These are phyloP conservation scores for Clivina fossor DNA, from an alignment of 2,888 invertebrate species.

Conservation along the genomic window DNA sequence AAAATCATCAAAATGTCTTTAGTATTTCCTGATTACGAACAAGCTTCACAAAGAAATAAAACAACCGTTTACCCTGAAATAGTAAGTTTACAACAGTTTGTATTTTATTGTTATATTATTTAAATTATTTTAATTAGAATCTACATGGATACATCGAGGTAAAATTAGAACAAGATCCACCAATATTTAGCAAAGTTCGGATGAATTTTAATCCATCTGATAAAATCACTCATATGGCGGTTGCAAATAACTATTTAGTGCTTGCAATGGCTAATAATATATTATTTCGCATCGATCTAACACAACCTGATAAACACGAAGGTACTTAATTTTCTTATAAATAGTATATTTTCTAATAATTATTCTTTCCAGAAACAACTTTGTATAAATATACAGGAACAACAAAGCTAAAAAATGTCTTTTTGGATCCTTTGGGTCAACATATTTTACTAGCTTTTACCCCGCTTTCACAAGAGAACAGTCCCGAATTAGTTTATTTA, in stretches of 20 bases:
- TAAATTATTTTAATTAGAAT: conserved; percentile 48
- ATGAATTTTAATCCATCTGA: conserved; percentile 79
- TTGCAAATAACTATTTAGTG: conserved; percentile 80
- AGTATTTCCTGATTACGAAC: conserved; percentile 82
- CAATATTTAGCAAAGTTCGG: conserved; percentile 84
- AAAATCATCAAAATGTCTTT: conserved; percentile 66
- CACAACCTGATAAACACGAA: conserved; percentile 74
- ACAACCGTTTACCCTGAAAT: conserved; percentile 55
- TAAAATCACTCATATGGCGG: conserved; percentile 76
- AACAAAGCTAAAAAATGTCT: conserved; percentile 67
- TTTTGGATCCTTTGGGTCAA: conserved; percentile 83
- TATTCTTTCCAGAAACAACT: conserved; percentile 66
- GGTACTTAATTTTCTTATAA: conserved; percentile 57
- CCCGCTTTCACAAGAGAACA: conserved; percentile 59
- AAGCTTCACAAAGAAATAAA: conserved; percentile 64
- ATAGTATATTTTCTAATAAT: conserved; percentile 15
- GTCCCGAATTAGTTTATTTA: conserved; percentile 78
- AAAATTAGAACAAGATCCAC: conserved; percentile 70
- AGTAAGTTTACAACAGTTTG: conserved; percentile 47
- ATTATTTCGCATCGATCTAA: conserved; percentile 78
- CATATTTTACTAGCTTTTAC: conserved; percentile 79
- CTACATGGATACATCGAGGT: conserved; percentile 60
- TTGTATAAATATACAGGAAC: conserved; percentile 65
- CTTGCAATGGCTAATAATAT: conserved; percentile 82
- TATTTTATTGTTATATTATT: too few relatives aligned